Base-by-base conservation (phyloP, 2,888 invertebrate genomes). In the Lepas anatifera region DNA sequence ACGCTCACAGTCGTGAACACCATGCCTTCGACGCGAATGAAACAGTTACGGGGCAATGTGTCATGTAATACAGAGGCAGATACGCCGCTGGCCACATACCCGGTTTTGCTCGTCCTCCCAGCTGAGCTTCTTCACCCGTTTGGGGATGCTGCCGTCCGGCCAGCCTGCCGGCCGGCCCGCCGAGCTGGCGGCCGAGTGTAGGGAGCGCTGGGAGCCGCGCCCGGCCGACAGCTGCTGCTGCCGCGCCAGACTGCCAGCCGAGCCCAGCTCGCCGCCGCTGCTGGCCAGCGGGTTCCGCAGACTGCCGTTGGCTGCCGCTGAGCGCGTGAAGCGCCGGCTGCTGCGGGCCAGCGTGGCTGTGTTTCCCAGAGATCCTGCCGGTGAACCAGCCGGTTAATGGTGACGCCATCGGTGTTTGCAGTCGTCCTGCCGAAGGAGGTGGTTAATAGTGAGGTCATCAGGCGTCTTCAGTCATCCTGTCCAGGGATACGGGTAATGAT, bases 81-180 rank as follows among this genome's bases (percentile, higher is more conserved):
- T n/a, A n/a, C n/a, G n/a, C n/a, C n/a, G n/a, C n/a, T n/a, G n/a
- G n/a, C n/a, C 35, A 63, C 18, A 50, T 41, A 75, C 75, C 72
- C 73, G 72, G 52, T 72, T 72, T 46, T 73, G 73, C 69, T 82
- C 87, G 78, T 89, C 88, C 76, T 87, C 87, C 89, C 89, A 91
- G 78, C 88, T 89, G 69, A 90, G 83, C 77, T 89, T 89, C 81
- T 90, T 90, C 73, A 89, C 87, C 68, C 88, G 81, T 69, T 86
- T 85, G 8, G 89, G 87, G 43, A 87, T 86, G 71, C 88, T 86
- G 70, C 85, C 83, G 71, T 84, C 81, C 0, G 89, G 87, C 88
- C 89, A 89, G 66, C 39, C 66, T 35, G 63, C 3, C 25, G 27
- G 22, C 13, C 39, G 39, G 2, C 37, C 66, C n/a, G 25, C 66